Evolutionary conservation across 2,888 invertebrate species (phyloP), one percentile per base, ranked within the genome.

Genomic region (Oligia strigilis): DNA sequence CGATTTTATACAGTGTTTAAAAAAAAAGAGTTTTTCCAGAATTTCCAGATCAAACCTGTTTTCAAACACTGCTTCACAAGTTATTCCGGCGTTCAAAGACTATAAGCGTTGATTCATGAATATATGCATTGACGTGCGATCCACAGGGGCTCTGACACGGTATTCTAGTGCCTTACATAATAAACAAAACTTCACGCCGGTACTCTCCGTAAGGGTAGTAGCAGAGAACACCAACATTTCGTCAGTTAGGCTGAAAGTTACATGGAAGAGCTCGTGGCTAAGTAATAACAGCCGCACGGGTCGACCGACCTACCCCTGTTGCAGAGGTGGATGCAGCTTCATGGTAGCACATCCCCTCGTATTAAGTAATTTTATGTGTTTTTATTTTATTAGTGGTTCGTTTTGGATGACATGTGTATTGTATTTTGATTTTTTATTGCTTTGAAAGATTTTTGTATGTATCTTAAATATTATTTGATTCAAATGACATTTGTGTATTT

Each of bases 51-150:
- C 19, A 13, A 72, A 64, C n/a, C 3, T 60, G n/a, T 83, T 81
- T 70, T 52, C 49, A 52, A 77, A 71, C 83, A 66, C 58, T 43
- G 36, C 13, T 52, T 36, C 17, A 14, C 64, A 66, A 66, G 65
- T 82, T 77, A 83, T 83, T 71, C 83, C 65, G 60, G 8, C 70
- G 58, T 83, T 77, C 83, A 83, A 77, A 77, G 81, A 55, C 78
- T 83, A 71, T 81, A 81, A 77, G 78, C 83, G 82, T 17, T 70
- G 70, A 78, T 81, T 81, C 83, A 81, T 83, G 81, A 83, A 83
- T 81, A 77, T 81, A 81, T 81, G 65, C 83, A 81, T 78, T 66
- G n/a, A 9, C 3, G 60, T 81, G 71, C 83, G 65, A 71, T 77
- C 66, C 70, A 43, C 64, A 65, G 40, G 40, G 40, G 40, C 58